Base-by-base conservation (phyloP, 2,113 vertebrate genomes). In the Pachycephala philippinensis region DNA sequence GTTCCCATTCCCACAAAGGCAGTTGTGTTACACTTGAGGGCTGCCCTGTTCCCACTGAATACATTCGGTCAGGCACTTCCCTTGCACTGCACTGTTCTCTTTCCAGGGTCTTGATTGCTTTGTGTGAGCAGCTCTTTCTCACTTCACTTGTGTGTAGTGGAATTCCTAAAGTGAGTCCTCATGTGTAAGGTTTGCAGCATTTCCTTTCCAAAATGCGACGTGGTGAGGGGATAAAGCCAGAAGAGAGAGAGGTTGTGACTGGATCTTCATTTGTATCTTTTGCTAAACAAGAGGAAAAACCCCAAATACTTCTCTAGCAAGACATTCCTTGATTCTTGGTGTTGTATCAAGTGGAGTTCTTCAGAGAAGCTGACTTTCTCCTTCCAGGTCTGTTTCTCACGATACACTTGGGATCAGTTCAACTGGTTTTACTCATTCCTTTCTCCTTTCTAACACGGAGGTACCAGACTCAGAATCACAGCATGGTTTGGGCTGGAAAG, bases 351-450 rank as follows among this genome's bases (percentile, higher is more conserved):
- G 11, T 26, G 24, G 18, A 66, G 5, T 11, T 59, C 33, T 24
- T 64, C 40, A 7, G 37, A 40, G 33, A 70, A 72, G 5, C 2
- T 65, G 37, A 39, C 6, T 26, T 78, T 53, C 22, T 79, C 79
- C 13, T 76, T 76, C 42, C 39, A 77, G 7, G 4, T 90, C 31
- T 49, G 7, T 49, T 88, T 53, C 14, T 49, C 16, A 17, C 4
- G 5, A 42, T 3, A 54, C 0, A 0, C 1, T 6, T 37, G 6
- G 15, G 16, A 61, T 69, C 19, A 54, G 13, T 50, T 19, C 5
- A 53, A 20, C 6, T 5, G 10, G 18, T 87, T 76, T 83, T 19
- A 31, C 4, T 49, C 11, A 35, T 74, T 83, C 10, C 3, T 84
- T 33, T 75, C 37, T 81, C 28, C 24, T 42, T 85, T 63, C 22